phyloP scores from a whole-genome alignment of 1,140 invertebrate species.

The Archivesica marissinica region DNA sequence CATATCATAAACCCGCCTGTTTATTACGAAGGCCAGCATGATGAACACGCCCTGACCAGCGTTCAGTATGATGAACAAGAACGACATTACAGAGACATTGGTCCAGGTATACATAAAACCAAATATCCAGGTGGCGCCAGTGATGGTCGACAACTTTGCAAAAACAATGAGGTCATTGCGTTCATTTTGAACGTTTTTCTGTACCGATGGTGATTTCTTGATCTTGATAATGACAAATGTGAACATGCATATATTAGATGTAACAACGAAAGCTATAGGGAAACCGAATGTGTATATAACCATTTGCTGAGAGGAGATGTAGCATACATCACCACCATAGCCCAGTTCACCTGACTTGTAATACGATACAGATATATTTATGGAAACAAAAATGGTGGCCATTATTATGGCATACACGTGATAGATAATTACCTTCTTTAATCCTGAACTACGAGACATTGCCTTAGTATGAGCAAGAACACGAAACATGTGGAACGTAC shows the following conservation, averaged over 20 bases:
- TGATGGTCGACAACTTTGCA: slow-evolving; percentile 29
- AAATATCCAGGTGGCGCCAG: slow-evolving; percentile 23
- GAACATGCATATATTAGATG: slow-evolving; percentile 12
- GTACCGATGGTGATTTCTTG: neutral
- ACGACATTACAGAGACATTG: neutral
- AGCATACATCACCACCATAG: slow-evolving; percentile 2
- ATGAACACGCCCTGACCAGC: slow-evolving; percentile 37
- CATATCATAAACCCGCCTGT: slow-evolving; percentile 9
- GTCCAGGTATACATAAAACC: slow-evolving; percentile 9
- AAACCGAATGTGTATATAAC: slow-evolving; percentile 3
- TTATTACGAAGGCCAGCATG: slow-evolving; percentile 6
- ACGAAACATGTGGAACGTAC: slow-evolving; percentile 24
- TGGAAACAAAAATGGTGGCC: neutral
- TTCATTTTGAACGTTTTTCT: slow-evolving; percentile 9
- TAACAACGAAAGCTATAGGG: neutral
- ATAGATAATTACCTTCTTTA: neutral
- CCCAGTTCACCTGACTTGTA: neutral
- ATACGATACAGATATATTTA: neutral
- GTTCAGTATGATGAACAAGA: slow-evolving; percentile 28
- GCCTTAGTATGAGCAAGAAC: neutral
- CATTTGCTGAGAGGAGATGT: slow-evolving; percentile 1
- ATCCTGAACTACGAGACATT: neutral
- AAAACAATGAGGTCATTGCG: slow-evolving; percentile 17
- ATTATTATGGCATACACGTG: neutral
- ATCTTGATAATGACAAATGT: neutral